Evolutionary conservation across 2,888 invertebrate species (phyloP).

Genomic region (Trachelus stipa): DNA sequence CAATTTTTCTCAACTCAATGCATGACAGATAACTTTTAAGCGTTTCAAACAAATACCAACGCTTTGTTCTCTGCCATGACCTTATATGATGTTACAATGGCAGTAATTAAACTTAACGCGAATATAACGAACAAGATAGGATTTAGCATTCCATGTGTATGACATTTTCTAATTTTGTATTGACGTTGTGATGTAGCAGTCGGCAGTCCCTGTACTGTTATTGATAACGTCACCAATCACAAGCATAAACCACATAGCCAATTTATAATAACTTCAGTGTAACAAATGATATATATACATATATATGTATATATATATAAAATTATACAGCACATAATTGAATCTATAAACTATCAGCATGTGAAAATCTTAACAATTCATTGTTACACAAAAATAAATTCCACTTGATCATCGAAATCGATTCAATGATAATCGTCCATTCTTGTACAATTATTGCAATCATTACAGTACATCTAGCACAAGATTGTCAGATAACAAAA

Average conservation of each 20-base stretch:
- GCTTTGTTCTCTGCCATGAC: not conserved
- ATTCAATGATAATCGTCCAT: no score
- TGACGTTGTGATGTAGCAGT: constrained; percentile 52
- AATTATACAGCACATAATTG: not conserved
- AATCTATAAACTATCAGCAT: not conserved
- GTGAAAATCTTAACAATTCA: not conserved
- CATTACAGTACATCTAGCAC: not conserved
- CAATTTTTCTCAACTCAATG: constrained; percentile 1
- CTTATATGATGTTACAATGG: not conserved
- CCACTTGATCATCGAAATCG: no score
- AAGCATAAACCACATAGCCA: constrained; percentile 43
- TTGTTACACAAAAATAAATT: not conserved
- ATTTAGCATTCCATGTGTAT: constrained; percentile 38
- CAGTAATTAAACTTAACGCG: not conserved
- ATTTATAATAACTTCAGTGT: constrained; percentile 34
- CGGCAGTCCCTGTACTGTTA: constrained; percentile 51
- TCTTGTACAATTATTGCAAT: not conserved
- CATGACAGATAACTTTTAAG: not conserved
- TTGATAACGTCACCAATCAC: constrained; percentile 42
- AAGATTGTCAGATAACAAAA: not conserved
- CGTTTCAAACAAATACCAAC: constrained; percentile 1
- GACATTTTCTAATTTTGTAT: constrained; percentile 35
- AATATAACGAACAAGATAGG: constrained; percentile 6
- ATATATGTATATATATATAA: no score
- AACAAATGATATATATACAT: not conserved